A percentile compares a stretch with the other conserved stretches of the same genome.
phyloP scores from a whole-genome alignment of 2,797 vertebrate genomes.

The Acanthornis magna region DNA sequence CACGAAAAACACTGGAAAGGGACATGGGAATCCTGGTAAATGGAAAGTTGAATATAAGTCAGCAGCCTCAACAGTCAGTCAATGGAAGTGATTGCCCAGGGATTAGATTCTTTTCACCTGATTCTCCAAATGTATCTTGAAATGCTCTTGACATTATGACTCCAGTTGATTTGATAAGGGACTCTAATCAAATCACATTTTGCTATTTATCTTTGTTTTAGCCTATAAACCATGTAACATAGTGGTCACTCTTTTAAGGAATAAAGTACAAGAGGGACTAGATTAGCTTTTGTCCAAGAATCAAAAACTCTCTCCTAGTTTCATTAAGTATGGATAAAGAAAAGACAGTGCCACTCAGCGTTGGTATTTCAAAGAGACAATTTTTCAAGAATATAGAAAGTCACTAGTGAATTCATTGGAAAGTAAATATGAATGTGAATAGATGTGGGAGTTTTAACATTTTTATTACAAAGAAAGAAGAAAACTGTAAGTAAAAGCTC shows the following conservation, averaged over 20 bases:
- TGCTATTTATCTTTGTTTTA: not conserved
- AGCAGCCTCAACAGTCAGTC: fast-evolving
- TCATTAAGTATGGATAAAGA: not conserved
- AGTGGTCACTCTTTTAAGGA: not conserved
- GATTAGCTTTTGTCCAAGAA: not conserved
- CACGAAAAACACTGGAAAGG: not conserved
- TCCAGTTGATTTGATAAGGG: not conserved
- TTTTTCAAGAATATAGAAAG: not conserved
- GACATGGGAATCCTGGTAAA: too few relatives aligned
- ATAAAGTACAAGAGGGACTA: not conserved
- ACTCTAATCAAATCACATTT: not conserved
- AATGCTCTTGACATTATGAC: not conserved
- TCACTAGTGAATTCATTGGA: not conserved
- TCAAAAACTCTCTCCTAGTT: not conserved
- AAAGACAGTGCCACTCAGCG: not conserved
- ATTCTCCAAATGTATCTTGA: not conserved
- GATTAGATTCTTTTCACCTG: not conserved
- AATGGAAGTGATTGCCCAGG: not conserved
- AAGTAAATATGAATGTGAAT: not conserved
- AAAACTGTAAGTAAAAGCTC: not conserved
- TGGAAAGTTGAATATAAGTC: not conserved
- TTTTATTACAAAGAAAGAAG: not conserved
- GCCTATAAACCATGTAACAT: not conserved
- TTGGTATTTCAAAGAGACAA: not conserved
- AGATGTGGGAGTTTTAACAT: not conserved